Base-by-base conservation (phyloP, 2,888 invertebrate species). In the Clistopyga incitator region DNA sequence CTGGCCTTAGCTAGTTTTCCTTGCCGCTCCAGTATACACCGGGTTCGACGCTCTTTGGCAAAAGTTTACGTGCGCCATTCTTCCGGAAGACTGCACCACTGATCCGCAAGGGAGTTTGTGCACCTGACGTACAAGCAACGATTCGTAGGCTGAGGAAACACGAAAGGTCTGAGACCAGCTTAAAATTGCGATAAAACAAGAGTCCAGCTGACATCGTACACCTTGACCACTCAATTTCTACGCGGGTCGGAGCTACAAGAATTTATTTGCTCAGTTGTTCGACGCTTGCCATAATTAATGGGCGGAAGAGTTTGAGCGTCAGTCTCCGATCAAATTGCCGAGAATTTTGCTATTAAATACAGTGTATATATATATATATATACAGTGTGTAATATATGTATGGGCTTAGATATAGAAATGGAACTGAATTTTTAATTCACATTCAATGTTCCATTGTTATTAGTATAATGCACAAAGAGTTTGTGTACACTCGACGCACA, bases 61-160 rank as follows among this genome's bases (percentile, higher is more conserved):
- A 78, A 82, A 82, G 70, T 75, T 75, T 72, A 61, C 67, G 61
- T n/a, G 45, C 38, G n/a, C 78, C 68, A 52, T 56, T 78, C 78
- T 82, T 82, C 82, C 78, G 78, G 82, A 78, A 71, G 78, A 82
- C 34, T 45, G 64, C 75, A 75, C 56, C 23, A 56, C 45, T 54
- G 52, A 68, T 59, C 74, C 45, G 42, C 59, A 8, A 56, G 50
- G 74, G 74, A 82, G 64, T 45, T 61, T 52, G 67, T 3, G 54
- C 54, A 64, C 8, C 42, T 52, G 25, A 76, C 54, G 38, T 18
- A 50, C 52, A n/a, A 25, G 23, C 15, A 25, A 61, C 47, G 50
- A 61, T 20, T 20, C 25, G 54, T 34, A 38, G 56, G n/a, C 1
- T 11, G 20, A 13, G 42, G 4, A 25, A 23, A 61, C 34, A 34